These are phyloP conservation scores for Liodrosophila aerea DNA, from an alignment of 2,888 invertebrate genomes.

Conservation along the genomic window DNA sequence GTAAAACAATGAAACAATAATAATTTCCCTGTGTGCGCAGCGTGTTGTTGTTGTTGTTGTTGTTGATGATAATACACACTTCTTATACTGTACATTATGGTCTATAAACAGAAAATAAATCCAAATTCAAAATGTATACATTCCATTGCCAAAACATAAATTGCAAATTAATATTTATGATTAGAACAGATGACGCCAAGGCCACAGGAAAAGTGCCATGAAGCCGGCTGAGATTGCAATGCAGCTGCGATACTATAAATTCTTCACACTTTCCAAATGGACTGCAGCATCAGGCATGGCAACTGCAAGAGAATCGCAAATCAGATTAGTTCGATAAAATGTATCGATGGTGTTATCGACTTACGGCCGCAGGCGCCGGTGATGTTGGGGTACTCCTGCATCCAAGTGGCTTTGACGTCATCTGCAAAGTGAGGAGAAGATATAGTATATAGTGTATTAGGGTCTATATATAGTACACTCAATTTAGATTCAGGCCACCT, in stretches of 20 bases:
- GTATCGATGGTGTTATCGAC: constrained; percentile 21
- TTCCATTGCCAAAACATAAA: constrained; percentile 65
- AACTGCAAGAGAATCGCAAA: constrained; percentile 36
- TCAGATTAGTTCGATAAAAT: background rate
- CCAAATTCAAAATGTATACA: constrained; percentile 43
- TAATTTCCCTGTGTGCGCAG: constrained; percentile 39
- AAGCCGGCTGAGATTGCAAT: constrained; percentile 4
- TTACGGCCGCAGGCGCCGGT: constrained; percentile 37
- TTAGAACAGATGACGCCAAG: constrained; percentile 71
- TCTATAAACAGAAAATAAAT: constrained; percentile 47
- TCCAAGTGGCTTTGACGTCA: constrained; percentile 61
- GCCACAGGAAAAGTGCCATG: constrained; percentile 18
- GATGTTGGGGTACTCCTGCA: constrained; percentile 30
- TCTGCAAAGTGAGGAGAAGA: constrained; percentile 44
- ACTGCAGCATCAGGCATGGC: constrained; percentile 22
- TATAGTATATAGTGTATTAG: constrained; percentile 18
- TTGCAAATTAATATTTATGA: constrained; percentile 66
- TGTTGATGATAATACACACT: background rate
- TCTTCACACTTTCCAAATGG: constrained; percentile 25
- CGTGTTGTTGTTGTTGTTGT: constrained; percentile 23
- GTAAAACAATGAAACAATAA: constrained; percentile 58
- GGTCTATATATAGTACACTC: background rate
- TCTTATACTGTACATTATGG: constrained; percentile 72
- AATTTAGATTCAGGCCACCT: constrained; percentile 4
- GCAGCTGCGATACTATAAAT: constrained; percentile 3